phyloP scores from a whole-genome alignment of 1,140 invertebrate species.

The Drosophila repleta region DNA sequence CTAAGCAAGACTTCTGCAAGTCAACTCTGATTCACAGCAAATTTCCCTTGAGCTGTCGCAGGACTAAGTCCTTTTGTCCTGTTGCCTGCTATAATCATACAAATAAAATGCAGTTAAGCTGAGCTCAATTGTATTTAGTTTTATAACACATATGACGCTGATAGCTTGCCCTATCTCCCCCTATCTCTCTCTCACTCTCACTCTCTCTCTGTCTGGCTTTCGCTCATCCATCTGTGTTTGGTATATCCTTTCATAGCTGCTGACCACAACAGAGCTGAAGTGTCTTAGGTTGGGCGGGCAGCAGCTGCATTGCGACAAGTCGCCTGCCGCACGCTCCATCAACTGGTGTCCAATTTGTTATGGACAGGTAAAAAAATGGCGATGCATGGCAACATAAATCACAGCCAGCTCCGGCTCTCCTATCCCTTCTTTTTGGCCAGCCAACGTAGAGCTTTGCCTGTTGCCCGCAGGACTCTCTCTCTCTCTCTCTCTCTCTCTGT shows the following conservation, averaged over 20 bases:
- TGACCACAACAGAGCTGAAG: constrained; percentile 4
- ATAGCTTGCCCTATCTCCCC: not conserved
- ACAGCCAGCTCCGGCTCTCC: constrained; percentile 18
- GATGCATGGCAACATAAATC: constrained; percentile 70
- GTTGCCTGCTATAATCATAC: too few species aligned
- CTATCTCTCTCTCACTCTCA: not conserved
- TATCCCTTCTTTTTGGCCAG: not conserved
- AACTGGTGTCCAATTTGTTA: constrained; percentile 82
- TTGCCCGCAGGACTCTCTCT: not conserved
- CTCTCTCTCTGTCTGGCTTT: not conserved
- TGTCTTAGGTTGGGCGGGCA: not conserved
- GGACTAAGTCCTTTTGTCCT: too few species aligned
- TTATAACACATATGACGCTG: too few species aligned
- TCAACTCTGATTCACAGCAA: too few species aligned
- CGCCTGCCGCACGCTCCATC: constrained; percentile 57
- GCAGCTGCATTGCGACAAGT: constrained; percentile 76
- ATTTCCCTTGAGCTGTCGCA: too few species aligned
- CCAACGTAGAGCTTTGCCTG: not conserved
- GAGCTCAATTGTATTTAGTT: too few species aligned
- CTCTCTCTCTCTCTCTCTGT: not conserved
- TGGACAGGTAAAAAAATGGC: constrained; percentile 78
- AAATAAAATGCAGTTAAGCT: too few species aligned
- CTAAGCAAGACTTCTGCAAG: too few species aligned
- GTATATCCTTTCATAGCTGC: not conserved
- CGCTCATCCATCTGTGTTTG: not conserved